Evolutionary conservation across 2,888 invertebrate genomes (phyloP).

Genomic region (Argyresthia goedartella): DNA sequence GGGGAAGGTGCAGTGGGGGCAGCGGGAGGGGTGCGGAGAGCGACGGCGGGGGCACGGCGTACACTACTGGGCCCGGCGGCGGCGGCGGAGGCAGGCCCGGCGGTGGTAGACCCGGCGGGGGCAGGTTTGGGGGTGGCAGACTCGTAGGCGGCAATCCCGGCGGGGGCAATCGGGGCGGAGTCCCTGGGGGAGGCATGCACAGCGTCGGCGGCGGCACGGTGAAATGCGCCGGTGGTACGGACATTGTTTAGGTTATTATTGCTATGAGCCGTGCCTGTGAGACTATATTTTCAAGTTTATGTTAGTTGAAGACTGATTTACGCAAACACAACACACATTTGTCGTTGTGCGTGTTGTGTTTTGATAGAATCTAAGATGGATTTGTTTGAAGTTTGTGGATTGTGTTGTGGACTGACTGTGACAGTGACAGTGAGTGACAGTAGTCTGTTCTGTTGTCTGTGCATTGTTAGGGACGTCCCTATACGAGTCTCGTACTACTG

Average conservation of each 20-base stretch:
- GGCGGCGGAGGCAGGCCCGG: conserved; percentile 11
- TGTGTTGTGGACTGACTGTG: too few relatives aligned
- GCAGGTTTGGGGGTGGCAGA: neutral
- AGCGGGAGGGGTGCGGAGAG: conserved; percentile 12
- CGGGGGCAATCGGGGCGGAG: neutral
- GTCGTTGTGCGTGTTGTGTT: too few relatives aligned
- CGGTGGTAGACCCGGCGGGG: conserved; percentile 9
- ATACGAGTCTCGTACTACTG: too few relatives aligned
- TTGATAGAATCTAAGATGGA: too few relatives aligned
- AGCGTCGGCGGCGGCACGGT: conserved; percentile 27
- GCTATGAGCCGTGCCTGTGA: neutral
- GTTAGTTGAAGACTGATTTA: too few relatives aligned
- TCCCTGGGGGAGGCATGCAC: neutral
- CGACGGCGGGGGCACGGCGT: conserved; percentile 5
- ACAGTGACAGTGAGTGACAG: too few relatives aligned
- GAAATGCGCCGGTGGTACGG: conserved; percentile 42
- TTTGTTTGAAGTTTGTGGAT: too few relatives aligned
- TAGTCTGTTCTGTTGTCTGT: too few relatives aligned
- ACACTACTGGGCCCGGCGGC: neutral
- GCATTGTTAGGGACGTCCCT: too few relatives aligned
- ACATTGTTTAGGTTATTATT: conserved; percentile 23
- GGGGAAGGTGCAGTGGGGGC: conserved; percentile 14
- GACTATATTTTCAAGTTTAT: too few relatives aligned
- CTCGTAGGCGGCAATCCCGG: neutral
- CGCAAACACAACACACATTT: too few relatives aligned